Evolutionary conservation across 2,113 vertebrate genomes (phyloP).

Genomic region (Dipodomys merriami): DNA sequence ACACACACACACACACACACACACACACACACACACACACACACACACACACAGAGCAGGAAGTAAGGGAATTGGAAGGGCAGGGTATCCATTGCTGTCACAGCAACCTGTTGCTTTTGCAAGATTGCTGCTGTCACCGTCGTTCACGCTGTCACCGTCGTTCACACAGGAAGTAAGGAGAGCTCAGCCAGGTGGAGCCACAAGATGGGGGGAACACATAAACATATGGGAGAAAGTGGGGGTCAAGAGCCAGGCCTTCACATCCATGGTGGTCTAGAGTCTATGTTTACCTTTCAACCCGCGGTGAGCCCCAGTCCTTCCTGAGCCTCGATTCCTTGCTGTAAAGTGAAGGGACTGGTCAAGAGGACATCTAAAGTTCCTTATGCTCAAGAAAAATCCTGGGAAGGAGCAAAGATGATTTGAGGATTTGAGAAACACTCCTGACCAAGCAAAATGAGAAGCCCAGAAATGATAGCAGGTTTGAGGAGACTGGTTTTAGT

Average conservation of each 20-base stretch:
- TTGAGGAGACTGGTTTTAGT: background rate
- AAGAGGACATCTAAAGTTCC: background rate
- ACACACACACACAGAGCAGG: background rate
- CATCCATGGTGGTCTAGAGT: background rate
- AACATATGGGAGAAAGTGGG: no score
- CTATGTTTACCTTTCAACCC: background rate
- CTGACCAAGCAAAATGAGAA: background rate
- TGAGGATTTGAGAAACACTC: background rate
- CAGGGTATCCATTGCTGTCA: background rate
- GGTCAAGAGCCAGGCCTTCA: background rate
- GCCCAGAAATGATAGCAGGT: background rate
- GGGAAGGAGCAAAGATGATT: background rate
- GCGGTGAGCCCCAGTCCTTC: background rate
- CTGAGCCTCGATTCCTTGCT: background rate
- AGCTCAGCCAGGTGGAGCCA: background rate
- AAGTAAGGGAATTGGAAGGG: background rate
- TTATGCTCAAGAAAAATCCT: background rate
- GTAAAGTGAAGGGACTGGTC: background rate
- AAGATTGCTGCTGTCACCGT: no score
- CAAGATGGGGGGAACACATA: no score
- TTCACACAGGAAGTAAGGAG: background rate
- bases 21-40: no score
- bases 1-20: no score
- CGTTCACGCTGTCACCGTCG: no score
- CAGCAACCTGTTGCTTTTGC: background rate